phyloP scores from a whole-genome alignment of 30 jellyfish, hydroid and myxozoan species.

The Hydractinia echinata region DNA sequence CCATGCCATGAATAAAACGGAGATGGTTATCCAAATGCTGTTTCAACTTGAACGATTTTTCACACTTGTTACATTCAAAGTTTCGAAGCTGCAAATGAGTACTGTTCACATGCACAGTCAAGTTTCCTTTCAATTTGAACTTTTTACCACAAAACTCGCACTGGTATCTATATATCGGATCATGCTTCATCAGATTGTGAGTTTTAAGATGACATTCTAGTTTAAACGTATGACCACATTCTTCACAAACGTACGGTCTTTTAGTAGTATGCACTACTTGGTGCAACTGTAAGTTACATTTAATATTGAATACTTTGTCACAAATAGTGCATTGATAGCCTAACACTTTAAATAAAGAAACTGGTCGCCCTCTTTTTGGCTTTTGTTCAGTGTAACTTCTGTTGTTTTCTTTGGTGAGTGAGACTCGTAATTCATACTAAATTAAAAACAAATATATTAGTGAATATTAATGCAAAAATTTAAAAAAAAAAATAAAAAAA shows the following conservation, averaged over 20 bases:
- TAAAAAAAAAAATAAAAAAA: too few relatives aligned
- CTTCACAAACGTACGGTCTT: neutral
- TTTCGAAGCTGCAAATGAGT: neutral
- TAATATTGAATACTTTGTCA: neutral
- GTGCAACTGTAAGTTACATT: neutral
- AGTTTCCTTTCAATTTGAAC: neutral
- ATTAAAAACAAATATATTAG: too few relatives aligned
- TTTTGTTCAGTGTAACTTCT: too few relatives aligned
- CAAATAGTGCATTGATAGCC: neutral
- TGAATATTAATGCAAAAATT: too few relatives aligned
- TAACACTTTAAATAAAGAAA: too few relatives aligned
- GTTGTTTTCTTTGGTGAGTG: too few relatives aligned
- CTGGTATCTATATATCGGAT: too few relatives aligned
- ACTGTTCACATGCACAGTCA: neutral
- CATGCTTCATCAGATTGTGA: too few relatives aligned
- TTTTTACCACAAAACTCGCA: neutral
- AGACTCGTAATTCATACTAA: too few relatives aligned
- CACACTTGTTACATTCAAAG: neutral
- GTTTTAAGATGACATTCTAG: too few relatives aligned
- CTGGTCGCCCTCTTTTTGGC: too few relatives aligned
- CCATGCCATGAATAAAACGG: neutral
- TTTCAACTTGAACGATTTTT: neutral
- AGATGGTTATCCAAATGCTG: slow-evolving; percentile 1
- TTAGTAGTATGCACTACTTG: neutral
- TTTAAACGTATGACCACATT: neutral